Conservation (phyloP, 2,888 invertebrate genomes). For the Leucophenga maculata region DNA sequence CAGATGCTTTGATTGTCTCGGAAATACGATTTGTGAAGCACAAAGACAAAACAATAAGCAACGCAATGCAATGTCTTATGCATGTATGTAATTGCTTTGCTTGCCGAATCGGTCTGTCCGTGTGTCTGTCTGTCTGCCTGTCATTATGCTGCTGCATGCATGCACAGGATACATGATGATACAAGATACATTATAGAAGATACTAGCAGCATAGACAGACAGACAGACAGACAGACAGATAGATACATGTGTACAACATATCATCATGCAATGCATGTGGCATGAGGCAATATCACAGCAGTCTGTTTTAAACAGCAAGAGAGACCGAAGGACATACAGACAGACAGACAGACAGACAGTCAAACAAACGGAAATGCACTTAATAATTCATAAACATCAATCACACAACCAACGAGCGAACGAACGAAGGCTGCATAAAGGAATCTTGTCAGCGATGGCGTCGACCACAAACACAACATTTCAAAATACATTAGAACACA, state of each 20-base stretch:
- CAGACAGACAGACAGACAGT: not conserved
- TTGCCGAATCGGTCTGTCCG: no score
- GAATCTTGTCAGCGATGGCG: no score
- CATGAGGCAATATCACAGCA: not conserved
- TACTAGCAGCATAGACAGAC: no score
- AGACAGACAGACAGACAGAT: no score
- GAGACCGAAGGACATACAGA: not conserved
- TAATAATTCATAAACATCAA: slow-evolving; percentile 26
- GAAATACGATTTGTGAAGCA: no score
- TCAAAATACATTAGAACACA: not conserved
- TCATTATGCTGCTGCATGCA: not conserved
- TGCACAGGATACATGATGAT: not conserved
- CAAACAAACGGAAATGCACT: slow-evolving; percentile 17
- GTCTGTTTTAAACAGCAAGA: no score
- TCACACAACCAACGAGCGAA: not conserved
- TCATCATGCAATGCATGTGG: not conserved
- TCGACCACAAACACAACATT: slow-evolving; percentile 12
- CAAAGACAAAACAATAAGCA: no score
- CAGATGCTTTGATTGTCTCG: no score
- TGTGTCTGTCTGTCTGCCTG: no score
- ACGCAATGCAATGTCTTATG: no score
- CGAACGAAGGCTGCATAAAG: no score
- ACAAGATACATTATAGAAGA: not conserved
- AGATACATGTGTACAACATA: not conserved
- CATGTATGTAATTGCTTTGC: no score